phyloP scores from a whole-genome alignment of 1,140 invertebrate genomes.

The Acyrthosiphon pisum region DNA sequence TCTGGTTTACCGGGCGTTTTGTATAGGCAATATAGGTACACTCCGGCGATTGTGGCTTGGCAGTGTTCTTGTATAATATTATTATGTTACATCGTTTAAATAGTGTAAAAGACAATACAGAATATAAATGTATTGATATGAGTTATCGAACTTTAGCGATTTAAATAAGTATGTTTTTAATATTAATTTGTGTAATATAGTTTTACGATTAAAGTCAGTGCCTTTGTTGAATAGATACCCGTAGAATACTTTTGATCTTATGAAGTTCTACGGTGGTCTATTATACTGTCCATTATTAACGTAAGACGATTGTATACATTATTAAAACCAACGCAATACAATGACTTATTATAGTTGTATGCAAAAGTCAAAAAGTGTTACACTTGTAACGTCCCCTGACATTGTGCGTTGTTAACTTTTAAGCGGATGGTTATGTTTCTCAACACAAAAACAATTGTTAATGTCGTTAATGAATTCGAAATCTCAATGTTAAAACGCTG shows the following conservation, averaged over 20 bases:
- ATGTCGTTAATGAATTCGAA: neutral
- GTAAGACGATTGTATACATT: neutral
- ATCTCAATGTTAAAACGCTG: neutral
- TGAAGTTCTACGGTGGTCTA: neutral
- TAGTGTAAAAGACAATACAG: neutral
- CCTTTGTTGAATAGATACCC: neutral
- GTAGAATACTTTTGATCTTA: neutral
- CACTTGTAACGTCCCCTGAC: neutral
- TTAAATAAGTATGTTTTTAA: neutral
- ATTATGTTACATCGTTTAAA: neutral
- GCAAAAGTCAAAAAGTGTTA: neutral
- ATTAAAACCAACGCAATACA: neutral
- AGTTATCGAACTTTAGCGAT: neutral
- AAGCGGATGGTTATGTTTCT: too few species aligned
- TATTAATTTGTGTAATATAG: neutral
- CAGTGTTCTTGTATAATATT: neutral
- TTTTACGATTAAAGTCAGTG: neutral
- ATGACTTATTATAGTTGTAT: neutral
- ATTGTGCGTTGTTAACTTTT: too few species aligned
- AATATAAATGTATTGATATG: neutral
- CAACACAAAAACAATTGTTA: neutral
- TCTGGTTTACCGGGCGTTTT: slow-evolving; percentile 6
- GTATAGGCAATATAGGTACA: slow-evolving; percentile 38
- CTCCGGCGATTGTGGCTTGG: neutral
- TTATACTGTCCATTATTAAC: neutral